phyloP scores from a whole-genome alignment of 2,797 vertebrate genomes.

The Labeo calbasu region DNA sequence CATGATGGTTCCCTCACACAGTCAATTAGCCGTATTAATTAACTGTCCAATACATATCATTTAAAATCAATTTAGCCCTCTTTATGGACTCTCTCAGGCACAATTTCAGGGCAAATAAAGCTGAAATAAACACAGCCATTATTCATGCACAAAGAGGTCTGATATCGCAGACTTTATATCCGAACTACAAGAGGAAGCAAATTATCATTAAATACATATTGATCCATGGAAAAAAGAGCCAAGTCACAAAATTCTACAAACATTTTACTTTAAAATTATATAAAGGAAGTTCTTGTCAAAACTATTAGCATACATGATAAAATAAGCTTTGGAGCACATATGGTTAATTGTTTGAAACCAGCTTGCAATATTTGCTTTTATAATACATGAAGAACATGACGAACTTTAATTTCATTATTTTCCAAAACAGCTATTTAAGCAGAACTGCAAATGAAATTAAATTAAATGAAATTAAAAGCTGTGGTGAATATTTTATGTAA shows the following conservation, averaged over 20 bases:
- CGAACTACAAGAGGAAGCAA: not conserved
- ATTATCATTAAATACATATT: not conserved
- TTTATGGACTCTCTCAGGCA: conserved; percentile 62
- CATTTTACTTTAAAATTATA: conserved; percentile 48
- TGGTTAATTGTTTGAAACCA: too few species aligned
- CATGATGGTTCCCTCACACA: conserved; percentile 75
- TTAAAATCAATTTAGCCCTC: conserved; percentile 77
- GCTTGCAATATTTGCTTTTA: too few species aligned
- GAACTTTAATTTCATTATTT: too few species aligned
- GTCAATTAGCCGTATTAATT: conserved; percentile 82
- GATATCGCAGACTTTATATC: conserved; percentile 33
- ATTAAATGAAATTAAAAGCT: too few species aligned
- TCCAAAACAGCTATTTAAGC: too few species aligned
- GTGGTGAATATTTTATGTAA: not conserved
- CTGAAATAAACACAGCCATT: conserved; percentile 67
- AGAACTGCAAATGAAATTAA: not conserved
- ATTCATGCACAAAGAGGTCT: conserved; percentile 73
- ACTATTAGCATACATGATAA: not conserved
- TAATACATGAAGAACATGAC: too few species aligned
- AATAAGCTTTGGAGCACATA: not conserved
- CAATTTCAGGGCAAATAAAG: conserved; percentile 76
- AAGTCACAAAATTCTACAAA: not conserved
- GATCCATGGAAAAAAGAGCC: not conserved
- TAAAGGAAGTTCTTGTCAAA: not conserved
- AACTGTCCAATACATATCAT: conserved; percentile 72